Percentiles rank a stretch among this genome's conserved stretches.
Evolutionary conservation across 23 tunicate genomes (phyloP).

Genomic region (Corella eumyota): DNA sequence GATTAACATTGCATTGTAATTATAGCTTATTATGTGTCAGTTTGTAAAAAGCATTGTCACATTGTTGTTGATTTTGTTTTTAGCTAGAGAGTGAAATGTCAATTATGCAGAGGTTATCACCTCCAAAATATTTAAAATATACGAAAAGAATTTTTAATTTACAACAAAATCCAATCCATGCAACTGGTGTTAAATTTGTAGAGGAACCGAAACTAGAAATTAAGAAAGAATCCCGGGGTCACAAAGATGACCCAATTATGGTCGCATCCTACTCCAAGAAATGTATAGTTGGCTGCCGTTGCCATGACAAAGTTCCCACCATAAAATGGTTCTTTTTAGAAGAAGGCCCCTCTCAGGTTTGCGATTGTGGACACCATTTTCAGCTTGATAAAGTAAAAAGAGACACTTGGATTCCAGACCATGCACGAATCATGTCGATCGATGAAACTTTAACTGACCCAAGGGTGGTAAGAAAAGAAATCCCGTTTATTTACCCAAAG

Average conservation of each 20-base stretch:
- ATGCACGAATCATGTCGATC: slow-evolving; percentile 65
- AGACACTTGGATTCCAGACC: slow-evolving; percentile 39
- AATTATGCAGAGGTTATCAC: too few relatives aligned
- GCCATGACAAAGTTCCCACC: slow-evolving; percentile 26
- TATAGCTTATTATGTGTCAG: too few relatives aligned
- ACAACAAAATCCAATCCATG: too few relatives aligned
- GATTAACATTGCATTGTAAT: too few relatives aligned
- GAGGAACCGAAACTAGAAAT: neutral
- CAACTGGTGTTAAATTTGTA: neutral
- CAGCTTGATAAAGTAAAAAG: slow-evolving; percentile 33
- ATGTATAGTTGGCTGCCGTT: slow-evolving; percentile 77
- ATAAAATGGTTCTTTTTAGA: slow-evolving; percentile 87
- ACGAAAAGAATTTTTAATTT: too few relatives aligned
- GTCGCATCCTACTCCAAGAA: slow-evolving; percentile 74
- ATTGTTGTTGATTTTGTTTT: too few relatives aligned
- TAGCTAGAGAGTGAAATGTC: too few relatives aligned
- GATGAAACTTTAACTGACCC: slow-evolving; percentile 35
- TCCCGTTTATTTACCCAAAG: slow-evolving; percentile 13
- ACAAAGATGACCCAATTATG: slow-evolving; percentile 56
- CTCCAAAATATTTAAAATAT: too few relatives aligned
- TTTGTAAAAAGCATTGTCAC: too few relatives aligned
- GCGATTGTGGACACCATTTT: slow-evolving; percentile 75
- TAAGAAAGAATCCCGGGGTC: slow-evolving; percentile 33
- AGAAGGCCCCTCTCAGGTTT: slow-evolving; percentile 73
- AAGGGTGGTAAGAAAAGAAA: slow-evolving; percentile 6